Percentiles rank a stretch among this genome's conserved stretches.
Conservation (phyloP, 2,797 vertebrate genomes). For the Alauda arvensis region DNA sequence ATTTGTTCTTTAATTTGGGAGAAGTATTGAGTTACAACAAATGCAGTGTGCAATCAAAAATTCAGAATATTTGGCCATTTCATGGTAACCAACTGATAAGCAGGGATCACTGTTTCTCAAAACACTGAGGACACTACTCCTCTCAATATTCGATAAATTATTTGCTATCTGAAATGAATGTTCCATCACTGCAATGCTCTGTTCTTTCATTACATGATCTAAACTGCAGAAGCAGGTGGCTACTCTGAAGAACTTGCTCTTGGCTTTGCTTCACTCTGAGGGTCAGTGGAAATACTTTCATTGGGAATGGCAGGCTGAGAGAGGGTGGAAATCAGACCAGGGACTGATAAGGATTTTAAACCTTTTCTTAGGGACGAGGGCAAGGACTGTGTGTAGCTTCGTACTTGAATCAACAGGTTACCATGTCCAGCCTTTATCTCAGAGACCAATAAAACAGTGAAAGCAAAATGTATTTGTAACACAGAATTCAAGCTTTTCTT, state of each 20-base stretch:
- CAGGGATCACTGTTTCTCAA: neutral
- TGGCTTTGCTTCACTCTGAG: neutral
- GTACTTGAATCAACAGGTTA: neutral
- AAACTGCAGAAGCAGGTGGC: neutral
- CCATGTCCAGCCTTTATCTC: neutral
- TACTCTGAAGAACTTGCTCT: slow-evolving; percentile 9
- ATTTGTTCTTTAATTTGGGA: slow-evolving; percentile 20
- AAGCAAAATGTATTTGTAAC: neutral
- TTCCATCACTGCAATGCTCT: neutral
- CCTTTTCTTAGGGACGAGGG: neutral
- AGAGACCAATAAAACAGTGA: neutral
- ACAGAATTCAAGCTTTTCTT: neutral
- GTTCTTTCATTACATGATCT: neutral
- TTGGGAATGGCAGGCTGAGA: neutral
- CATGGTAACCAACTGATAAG: neutral
- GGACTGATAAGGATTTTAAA: neutral
- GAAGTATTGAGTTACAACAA: neutral
- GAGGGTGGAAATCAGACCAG: neutral
- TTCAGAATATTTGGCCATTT: slow-evolving; percentile 13
- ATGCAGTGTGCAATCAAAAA: neutral
- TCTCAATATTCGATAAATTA: neutral
- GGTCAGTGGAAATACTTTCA: neutral
- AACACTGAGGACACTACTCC: neutral
- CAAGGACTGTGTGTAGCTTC: neutral
- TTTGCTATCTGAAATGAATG: neutral